These are phyloP conservation scores for Hypocryptadius cinnamomeus DNA, from an alignment of 2,113 vertebrate genomes.

Conservation along the genomic window DNA sequence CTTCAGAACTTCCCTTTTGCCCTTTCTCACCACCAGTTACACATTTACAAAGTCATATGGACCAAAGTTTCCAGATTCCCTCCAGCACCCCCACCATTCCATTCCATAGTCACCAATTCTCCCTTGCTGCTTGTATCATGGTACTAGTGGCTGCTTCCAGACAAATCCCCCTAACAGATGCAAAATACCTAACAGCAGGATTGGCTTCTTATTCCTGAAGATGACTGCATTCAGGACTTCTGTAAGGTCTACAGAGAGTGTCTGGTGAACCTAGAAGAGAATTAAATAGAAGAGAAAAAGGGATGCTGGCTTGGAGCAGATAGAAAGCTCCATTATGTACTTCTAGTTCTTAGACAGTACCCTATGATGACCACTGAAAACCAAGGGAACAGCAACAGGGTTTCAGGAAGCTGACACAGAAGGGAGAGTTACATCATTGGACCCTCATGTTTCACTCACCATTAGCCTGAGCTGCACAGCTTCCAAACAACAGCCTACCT, in stretches of 20 bases:
- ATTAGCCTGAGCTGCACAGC: background rate
- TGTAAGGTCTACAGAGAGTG: constrained; percentile 77
- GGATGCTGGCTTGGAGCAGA: background rate
- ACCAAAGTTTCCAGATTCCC: background rate
- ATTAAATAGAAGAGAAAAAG: background rate
- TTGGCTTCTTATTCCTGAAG: constrained; percentile 74
- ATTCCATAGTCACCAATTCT: background rate
- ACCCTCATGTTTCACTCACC: background rate
- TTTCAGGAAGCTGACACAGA: background rate
- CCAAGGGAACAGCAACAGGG: background rate
- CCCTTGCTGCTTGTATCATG: background rate
- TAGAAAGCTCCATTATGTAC: background rate
- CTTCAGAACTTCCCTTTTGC: background rate
- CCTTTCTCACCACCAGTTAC: background rate
- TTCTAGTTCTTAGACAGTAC: background rate
- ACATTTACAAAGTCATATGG: background rate
- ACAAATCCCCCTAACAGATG: background rate
- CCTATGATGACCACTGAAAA: background rate
- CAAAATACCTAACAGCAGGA: constrained; percentile 80
- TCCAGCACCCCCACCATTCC: background rate
- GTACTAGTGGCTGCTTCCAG: background rate
- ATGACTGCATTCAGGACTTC: constrained; percentile 73
- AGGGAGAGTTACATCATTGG: background rate
- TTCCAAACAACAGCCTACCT: background rate
- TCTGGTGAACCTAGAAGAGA: constrained; percentile 77